Evolutionary conservation across 2,797 vertebrate species (phyloP).

Genomic region (Cephalopachus bancanus): DNA sequence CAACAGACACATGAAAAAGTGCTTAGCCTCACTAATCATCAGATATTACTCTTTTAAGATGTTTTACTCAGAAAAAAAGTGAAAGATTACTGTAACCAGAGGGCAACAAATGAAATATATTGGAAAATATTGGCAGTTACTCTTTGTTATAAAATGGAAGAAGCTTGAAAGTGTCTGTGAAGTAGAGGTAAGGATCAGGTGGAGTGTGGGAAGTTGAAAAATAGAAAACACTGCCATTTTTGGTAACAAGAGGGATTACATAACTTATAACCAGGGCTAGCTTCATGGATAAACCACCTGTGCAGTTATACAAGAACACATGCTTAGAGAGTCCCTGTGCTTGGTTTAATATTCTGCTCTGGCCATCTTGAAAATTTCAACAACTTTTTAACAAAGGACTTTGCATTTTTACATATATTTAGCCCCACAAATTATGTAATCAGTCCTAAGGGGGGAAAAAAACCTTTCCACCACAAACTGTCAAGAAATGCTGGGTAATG

Average conservation of each 20-base stretch:
- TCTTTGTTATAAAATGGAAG: neutral
- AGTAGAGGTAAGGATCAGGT: neutral
- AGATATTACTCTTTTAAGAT: neutral
- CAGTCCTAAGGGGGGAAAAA: neutral
- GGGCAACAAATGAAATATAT: neutral
- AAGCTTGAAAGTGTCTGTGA: neutral
- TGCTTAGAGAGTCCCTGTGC: no score
- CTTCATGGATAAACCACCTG: neutral
- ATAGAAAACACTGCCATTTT: neutral
- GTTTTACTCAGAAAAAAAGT: neutral
- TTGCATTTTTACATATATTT: neutral
- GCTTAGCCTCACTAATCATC: no score
- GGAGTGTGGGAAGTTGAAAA: neutral
- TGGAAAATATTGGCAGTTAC: neutral
- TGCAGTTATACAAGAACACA: no score
- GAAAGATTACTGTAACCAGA: neutral
- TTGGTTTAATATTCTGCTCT: no score
- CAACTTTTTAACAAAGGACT: neutral
- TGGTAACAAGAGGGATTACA: neutral
- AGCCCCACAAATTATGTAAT: neutral
- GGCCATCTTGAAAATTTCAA: no score
- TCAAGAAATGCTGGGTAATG: neutral
- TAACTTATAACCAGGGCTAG: neutral
- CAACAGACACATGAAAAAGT: no score
- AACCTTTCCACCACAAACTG: neutral